phyloP scores from a whole-genome alignment of 1,140 invertebrate species.

The Brachionus rubens region DNA sequence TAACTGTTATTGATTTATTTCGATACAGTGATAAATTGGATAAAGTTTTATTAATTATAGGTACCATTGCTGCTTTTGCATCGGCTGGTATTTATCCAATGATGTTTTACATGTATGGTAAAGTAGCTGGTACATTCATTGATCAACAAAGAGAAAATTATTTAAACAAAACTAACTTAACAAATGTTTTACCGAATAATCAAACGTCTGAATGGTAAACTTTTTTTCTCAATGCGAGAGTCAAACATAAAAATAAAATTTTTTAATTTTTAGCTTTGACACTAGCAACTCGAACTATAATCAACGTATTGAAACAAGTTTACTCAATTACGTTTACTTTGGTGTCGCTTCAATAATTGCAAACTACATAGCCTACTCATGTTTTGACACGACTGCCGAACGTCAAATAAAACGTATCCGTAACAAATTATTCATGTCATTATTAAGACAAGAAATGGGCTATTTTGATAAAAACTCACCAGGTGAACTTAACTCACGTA shows the following conservation, averaged over 20 bases:
- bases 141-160: slow-evolving; percentile 11
- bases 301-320: slow-evolving; percentile 6
- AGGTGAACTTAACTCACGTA: not conserved
- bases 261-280: not conserved
- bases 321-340: slow-evolving; percentile 6
- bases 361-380: not conserved
- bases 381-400: slow-evolving; percentile 25
- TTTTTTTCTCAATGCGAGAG: too few relatives aligned
- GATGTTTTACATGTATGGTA: slow-evolving; percentile 36
- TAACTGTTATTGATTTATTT: not conserved
- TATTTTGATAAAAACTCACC: slow-evolving; percentile 20
- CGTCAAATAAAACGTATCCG: slow-evolving; percentile 28
- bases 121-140: slow-evolving; percentile 6
- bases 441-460: slow-evolving; percentile 41
- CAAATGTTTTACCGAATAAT: not conserved
- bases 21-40: not conserved
- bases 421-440: slow-evolving; percentile 32
- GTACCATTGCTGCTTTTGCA: not conserved
- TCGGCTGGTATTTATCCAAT: slow-evolving; percentile 24
- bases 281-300: not conserved
- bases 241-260: not conserved
- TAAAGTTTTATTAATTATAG: slow-evolving; percentile 21
- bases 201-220: not conserved
- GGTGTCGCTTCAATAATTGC: not conserved
- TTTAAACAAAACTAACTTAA: not conserved